phyloP scores from a whole-genome alignment of 37 sponge, comb jelly and placozoan species.

The Eunapius fragilis region DNA sequence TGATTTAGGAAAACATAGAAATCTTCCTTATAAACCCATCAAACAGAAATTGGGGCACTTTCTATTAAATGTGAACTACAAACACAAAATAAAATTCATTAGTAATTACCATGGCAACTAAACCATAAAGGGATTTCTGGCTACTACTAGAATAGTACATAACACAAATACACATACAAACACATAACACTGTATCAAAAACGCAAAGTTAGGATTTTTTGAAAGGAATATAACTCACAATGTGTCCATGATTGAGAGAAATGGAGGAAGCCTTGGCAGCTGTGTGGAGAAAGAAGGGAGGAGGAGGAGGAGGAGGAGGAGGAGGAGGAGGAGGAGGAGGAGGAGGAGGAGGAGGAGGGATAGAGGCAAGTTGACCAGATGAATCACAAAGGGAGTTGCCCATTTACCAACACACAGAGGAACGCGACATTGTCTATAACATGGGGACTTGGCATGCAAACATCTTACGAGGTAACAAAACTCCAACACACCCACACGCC shows the following conservation, averaged over 20 bases:
- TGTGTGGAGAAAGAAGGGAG: not conserved
- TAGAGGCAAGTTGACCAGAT: not conserved
- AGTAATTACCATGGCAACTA: not conserved
- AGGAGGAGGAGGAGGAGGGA: constrained; percentile 8
- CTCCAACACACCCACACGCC: not conserved
- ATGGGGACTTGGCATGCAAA: not conserved
- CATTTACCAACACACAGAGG: not conserved
- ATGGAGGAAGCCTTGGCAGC: not conserved
- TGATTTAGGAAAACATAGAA: not conserved
- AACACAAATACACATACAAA: not conserved
- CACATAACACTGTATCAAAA: not conserved
- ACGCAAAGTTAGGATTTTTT: not conserved
- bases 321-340: not conserved
- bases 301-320: not conserved
- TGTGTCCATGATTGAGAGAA: not conserved
- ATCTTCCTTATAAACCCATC: not conserved
- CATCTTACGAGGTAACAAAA: no score
- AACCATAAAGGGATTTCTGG: not conserved
- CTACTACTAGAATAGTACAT: no score
- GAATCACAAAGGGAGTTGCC: not conserved
- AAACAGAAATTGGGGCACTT: not conserved
- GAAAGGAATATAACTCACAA: not conserved
- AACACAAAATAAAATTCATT: not conserved
- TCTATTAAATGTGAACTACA: not conserved
- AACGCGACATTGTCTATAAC: not conserved